phyloP scores from a whole-genome alignment of 2,113 vertebrate species.

The Bungarus multicinctus region DNA sequence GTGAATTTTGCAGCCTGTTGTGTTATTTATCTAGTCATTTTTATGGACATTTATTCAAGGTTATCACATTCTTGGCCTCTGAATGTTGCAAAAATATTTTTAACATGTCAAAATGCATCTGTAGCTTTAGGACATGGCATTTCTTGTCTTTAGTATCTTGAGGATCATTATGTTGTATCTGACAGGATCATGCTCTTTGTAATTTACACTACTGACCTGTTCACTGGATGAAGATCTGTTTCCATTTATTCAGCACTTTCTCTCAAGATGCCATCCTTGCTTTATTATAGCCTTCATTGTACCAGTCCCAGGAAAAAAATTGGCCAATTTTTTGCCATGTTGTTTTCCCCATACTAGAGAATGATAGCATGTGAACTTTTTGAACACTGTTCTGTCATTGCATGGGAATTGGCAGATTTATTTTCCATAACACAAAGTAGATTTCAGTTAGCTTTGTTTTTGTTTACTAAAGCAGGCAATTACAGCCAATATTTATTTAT shows the following conservation, averaged over 20 bases:
- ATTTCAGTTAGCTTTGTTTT: not conserved
- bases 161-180: conserved; percentile 16
- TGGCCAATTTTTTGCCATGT: not conserved
- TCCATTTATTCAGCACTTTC: not conserved
- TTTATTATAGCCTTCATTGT: conserved; percentile 4
- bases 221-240: conserved; percentile 25
- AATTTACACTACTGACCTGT: conserved; percentile 24
- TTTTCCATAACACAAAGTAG: not conserved
- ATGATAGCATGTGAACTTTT: not conserved
- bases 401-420: not conserved
- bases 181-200: not conserved
- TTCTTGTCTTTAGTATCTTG: conserved; percentile 25
- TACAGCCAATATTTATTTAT: not conserved
- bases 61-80: not conserved
- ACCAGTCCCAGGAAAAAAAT: not conserved
- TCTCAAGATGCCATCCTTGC: not conserved
- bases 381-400: not conserved
- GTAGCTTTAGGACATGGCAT: not conserved
- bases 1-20: not conserved
- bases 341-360: not conserved
- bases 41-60: conserved; percentile 4
- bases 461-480: not conserved
- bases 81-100: conserved; percentile 23
- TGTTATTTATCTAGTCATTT: not conserved
- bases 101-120: conserved; percentile 12